Base-by-base conservation (phyloP, 2,888 invertebrate species). In the Flexamia atlantica region DNA sequence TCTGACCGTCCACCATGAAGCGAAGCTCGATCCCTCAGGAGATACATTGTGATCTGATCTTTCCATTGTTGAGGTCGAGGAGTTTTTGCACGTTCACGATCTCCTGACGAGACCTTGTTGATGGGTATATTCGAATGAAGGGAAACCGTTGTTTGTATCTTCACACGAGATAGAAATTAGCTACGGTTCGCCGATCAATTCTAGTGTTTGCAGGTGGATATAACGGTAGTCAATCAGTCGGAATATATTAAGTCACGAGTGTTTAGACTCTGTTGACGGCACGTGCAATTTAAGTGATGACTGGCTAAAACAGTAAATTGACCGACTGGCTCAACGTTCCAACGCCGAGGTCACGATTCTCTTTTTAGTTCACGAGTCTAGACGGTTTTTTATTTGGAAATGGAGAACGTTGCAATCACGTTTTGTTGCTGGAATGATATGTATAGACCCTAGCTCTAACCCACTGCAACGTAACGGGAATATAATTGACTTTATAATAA, bases 131-230 rank as follows among this genome's bases (percentile, higher is more conserved):
- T 46, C 17, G 46, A 46, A 46, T 46, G 46, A 46, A 4, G 23
- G 10, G 20, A 23, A 53, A 10, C 53, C 53, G 53, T 53, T 53
- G 53, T 23, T 53, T 53, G 46, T 17, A 17, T 46, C 12, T 12
- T 46, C 46, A 12, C 46, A 14, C 46, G 7, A 9, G 20, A 53
- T n/a, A 23, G 3, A 23, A 23, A 53, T 53, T 53, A 20, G 23
- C 23, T 53, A 2, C 3, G 53, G 10, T 23, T 53, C 46, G 46
- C 12, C 46, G 53, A 5, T n/a, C 53, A 23, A 14, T 23, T 53
- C 9, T 20, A 53, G 53, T 53, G 53, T 53, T 53, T 53, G 53
- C 53, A 53, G 53, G 53, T 53, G 53, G 20, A 46, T 53, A 53
- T 53, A 23, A 53, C 20, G 20, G 53, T 14, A 23, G 53, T 53